Base-by-base conservation (phyloP, 2,113 vertebrate genomes). In the Theropithecus gelada region DNA sequence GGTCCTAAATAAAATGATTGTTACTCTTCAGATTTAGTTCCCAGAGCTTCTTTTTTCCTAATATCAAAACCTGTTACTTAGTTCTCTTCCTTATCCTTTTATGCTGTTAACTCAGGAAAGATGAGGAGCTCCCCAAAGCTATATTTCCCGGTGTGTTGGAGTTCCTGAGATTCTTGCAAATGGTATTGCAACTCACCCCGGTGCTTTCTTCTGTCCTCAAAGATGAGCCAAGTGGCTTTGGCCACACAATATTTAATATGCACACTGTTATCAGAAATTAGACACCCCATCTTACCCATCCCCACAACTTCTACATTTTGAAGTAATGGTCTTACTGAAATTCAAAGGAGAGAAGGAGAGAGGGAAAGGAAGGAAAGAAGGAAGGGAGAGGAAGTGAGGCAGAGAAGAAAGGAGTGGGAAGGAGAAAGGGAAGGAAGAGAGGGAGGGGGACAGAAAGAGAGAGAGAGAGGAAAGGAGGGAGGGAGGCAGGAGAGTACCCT, bases 61-160 rank as follows among this genome's bases (percentile, higher is more conserved):
- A 30, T 20, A 12, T 5, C 64, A 43, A 38, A 70, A 35, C 16
- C 27, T 52, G 66, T 43, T 35, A 13, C 6, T 59, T 38, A 3
- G 2, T 86, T 86, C 27, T 79, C 30, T 55, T 18, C 12, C 5
- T 55, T 5, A 35, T 18, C 38, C 2, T 25, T 38, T 81, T 68
- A 3, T 35, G 66, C 78, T 52, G 61, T 14, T 20, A 18, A 43
- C 45, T 66, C 22, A 23, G 72, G 38, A 82, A n/a, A 25, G 43
- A 38, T 1, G 9, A 8, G 8, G 9, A 8, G 8, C 1, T 22
- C 10, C 45, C 22, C 20, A 12, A 35, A 64, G 45, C 23, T 12
- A 0, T 1, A 50, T 18, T 43, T 38, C 23, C 32, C 2, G 2
- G 17, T 22, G 4, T 6, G 32, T 61, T 10, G 25, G 10, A 43